A percentile compares a stretch with the other conserved stretches of the same genome.
Evolutionary conservation across 2,113 vertebrate genomes (phyloP).

Genomic region (Percina caprodes): DNA sequence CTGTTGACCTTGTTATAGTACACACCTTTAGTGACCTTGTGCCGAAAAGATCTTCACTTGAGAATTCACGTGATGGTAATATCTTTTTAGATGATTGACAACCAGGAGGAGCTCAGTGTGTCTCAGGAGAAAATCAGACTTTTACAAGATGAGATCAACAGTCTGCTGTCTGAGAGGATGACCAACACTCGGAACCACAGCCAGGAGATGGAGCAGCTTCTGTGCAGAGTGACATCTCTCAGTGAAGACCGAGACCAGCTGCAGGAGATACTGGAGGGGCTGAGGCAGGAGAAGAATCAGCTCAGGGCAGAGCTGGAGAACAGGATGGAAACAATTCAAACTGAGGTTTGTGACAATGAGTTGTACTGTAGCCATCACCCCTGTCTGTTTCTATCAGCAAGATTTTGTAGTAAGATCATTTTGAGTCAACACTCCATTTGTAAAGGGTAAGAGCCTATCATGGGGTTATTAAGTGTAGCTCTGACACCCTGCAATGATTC

Average conservation of each 20-base stretch:
- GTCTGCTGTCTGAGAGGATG: constrained; percentile 11
- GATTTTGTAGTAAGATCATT: not conserved
- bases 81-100: not conserved
- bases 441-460: no score
- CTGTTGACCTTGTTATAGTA: not conserved
- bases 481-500: no score
- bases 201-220: constrained; percentile 51
- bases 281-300: constrained; percentile 57
- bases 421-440: not conserved
- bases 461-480: no score
- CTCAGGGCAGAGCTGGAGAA: constrained; percentile 30
- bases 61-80: not conserved
- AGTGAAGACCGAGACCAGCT: constrained; percentile 59
- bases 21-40: not conserved
- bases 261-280: constrained; percentile 34
- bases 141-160: constrained; percentile 29
- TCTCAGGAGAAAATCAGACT: constrained; percentile 36
- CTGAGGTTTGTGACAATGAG: not conserved
- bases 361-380: no score
- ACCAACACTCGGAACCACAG: not conserved
- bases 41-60: not conserved
- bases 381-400: not conserved
- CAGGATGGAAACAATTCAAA: not conserved
- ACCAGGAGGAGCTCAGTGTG: constrained; percentile 49
- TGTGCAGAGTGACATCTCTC: constrained; percentile 33